phyloP scores from a whole-genome alignment of 2,888 invertebrate species.

The Pelosia muscerda region DNA sequence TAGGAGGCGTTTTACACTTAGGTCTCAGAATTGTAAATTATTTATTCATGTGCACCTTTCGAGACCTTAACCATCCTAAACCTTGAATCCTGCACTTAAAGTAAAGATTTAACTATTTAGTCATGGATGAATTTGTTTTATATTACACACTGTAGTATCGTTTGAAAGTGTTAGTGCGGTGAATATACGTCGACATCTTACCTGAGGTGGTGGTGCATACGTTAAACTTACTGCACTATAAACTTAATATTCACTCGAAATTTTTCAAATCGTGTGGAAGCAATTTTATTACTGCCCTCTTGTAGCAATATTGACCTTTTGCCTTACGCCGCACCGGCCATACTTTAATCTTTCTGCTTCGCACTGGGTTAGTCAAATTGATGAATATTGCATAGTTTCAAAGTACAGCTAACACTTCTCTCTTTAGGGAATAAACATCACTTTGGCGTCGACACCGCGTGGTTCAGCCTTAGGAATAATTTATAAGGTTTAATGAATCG shows the following conservation, averaged over 20 bases:
- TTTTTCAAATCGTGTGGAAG: conserved; percentile 6
- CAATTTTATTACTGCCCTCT: conserved; percentile 12
- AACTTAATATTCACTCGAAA: conserved; percentile 5
- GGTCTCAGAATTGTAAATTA: conserved; percentile 44
- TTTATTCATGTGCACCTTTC: conserved; percentile 42
- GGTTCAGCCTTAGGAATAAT: conserved; percentile 24
- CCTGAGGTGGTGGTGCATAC: conserved; percentile 26
- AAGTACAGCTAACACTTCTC: conserved; percentile 36
- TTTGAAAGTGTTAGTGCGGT: conserved; percentile 22
- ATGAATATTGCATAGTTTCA: conserved; percentile 42
- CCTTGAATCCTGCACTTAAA: conserved; percentile 40
- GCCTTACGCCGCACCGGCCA: conserved; percentile 17
- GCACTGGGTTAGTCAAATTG: conserved; percentile 31
- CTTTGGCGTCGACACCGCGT: conserved; percentile 24
- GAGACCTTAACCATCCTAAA: conserved; percentile 39
- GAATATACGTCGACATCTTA: conserved; percentile 26
- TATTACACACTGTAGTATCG: conserved; percentile 28
- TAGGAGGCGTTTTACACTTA: conserved; percentile 43
- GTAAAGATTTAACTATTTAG: conserved; percentile 42
- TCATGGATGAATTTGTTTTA: conserved; percentile 34
- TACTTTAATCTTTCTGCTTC: conserved; percentile 29
- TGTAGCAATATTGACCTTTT: conserved; percentile 15
- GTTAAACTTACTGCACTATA: conserved; percentile 15
- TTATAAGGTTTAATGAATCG: conserved; percentile 31
- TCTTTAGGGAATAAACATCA: conserved; percentile 38